A percentile compares a stretch with the other conserved stretches of the same genome.
These are phyloP conservation scores for Poecilia latipinna DNA, from an alignment of 2,113 vertebrate genomes.

Conservation along the genomic window DNA sequence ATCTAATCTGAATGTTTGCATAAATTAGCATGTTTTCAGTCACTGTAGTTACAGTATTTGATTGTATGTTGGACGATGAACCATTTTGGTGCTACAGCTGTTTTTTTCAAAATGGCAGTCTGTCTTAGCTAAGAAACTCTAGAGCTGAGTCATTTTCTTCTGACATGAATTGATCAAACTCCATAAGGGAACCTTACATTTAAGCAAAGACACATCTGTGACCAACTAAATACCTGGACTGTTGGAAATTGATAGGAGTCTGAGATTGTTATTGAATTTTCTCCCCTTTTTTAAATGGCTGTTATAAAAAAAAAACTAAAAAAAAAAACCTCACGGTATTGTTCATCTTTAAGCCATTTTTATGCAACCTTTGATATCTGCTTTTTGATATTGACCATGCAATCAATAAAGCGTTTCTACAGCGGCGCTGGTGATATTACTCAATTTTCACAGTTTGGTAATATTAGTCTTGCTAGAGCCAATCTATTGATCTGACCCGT, in stretches of 20 bases:
- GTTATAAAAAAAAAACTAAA: conserved; percentile 24
- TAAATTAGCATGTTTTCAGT: too few relatives aligned
- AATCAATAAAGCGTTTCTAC: conserved; percentile 74
- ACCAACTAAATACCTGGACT: conserved; percentile 41
- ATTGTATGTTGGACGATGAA: too few relatives aligned
- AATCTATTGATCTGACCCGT: conserved; percentile 63
- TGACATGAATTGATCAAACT: neutral
- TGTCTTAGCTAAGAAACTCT: neutral
- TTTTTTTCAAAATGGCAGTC: neutral
- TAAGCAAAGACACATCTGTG: conserved; percentile 37
- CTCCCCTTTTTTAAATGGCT: conserved; percentile 63
- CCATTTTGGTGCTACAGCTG: neutral
- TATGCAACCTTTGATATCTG: conserved; percentile 63
- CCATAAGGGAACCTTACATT: conserved; percentile 38
- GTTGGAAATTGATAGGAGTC: conserved; percentile 57
- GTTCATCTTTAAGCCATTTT: conserved; percentile 50
- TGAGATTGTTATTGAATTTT: conserved; percentile 60
- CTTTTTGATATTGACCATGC: conserved; percentile 72
- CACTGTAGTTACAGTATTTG: too few relatives aligned
- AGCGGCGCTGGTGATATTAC: conserved; percentile 72
- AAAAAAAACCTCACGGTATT: conserved; percentile 42
- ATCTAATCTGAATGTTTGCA: too few relatives aligned
- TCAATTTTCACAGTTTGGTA: conserved; percentile 74
- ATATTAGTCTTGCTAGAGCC: conserved; percentile 71
- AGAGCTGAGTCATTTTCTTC: neutral